These are phyloP conservation scores for Accipiter virgatus DNA, from an alignment of 2,113 vertebrate genomes.

Conservation along the genomic window DNA sequence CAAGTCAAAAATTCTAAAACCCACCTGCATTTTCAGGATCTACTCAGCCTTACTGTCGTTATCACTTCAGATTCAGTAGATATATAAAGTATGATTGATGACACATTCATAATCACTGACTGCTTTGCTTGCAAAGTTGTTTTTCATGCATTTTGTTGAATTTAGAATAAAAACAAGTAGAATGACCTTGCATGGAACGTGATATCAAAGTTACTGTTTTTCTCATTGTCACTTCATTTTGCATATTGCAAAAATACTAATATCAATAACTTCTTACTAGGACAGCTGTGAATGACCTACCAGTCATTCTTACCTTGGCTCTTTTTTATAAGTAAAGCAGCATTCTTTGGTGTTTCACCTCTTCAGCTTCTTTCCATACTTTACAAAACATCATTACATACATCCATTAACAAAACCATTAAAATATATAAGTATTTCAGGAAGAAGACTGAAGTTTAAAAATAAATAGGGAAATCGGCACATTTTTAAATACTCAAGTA, in stretches of 20 bases:
- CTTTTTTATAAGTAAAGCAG: neutral
- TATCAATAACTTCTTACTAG: neutral
- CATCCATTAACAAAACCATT: neutral
- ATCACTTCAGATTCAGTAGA: neutral
- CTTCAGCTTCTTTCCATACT: neutral
- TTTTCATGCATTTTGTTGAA: neutral
- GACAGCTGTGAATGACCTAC: neutral
- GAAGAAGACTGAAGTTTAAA: neutral
- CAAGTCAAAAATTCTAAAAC: neutral
- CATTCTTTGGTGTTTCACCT: neutral
- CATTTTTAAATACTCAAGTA: neutral
- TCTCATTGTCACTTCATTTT: neutral
- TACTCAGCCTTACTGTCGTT: neutral
- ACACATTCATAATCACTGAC: neutral
- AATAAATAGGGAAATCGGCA: neutral
- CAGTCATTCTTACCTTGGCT: neutral
- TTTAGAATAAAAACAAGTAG: neutral
- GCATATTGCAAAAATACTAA: neutral
- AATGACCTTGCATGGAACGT: neutral
- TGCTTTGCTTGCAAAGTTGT: neutral
- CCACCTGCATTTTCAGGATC: neutral
- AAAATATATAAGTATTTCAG: neutral
- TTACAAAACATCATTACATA: neutral
- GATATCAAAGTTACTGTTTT: neutral
- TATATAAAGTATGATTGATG: neutral